Evolutionary conservation across 1,140 invertebrate species (phyloP).

Genomic region (Rhopalosiphum maidis): DNA sequence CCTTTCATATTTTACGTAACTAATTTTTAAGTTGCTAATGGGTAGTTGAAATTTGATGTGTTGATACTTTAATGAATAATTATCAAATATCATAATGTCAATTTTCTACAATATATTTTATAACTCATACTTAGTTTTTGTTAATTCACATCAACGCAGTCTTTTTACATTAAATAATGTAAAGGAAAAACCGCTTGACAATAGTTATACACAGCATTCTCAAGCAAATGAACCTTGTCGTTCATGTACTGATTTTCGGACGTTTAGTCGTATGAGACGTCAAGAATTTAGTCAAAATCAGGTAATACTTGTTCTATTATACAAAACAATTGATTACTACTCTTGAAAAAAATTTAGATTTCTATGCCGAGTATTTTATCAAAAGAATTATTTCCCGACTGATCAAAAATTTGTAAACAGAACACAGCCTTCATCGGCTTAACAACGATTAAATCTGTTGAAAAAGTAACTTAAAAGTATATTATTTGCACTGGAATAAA

Average conservation of each 20-base stretch:
- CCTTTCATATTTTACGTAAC: too few species aligned
- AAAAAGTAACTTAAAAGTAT: neutral
- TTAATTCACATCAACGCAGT: neutral
- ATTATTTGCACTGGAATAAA: neutral
- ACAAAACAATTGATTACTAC: neutral
- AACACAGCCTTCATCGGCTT: neutral
- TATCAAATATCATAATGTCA: constrained; percentile 11
- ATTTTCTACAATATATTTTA: neutral
- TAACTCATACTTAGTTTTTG: neutral
- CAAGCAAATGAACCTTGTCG: constrained; percentile 23
- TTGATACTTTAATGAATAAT: neutral
- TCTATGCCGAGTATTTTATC: too few species aligned
- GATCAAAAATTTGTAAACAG: neutral
- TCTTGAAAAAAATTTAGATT: neutral
- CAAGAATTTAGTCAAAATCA: constrained; percentile 34
- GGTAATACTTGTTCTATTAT: neutral
- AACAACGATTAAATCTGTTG: neutral
- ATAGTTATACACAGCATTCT: neutral
- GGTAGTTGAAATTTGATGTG: neutral
- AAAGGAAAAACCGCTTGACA: neutral
- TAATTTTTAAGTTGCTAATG: too few species aligned
- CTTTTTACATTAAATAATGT: neutral
- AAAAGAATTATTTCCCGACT: neutral
- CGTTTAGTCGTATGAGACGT: constrained; percentile 19
- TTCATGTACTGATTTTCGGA: constrained; percentile 28